phyloP scores from a whole-genome alignment of 2,797 vertebrate species.

The Argya squamiceps region DNA sequence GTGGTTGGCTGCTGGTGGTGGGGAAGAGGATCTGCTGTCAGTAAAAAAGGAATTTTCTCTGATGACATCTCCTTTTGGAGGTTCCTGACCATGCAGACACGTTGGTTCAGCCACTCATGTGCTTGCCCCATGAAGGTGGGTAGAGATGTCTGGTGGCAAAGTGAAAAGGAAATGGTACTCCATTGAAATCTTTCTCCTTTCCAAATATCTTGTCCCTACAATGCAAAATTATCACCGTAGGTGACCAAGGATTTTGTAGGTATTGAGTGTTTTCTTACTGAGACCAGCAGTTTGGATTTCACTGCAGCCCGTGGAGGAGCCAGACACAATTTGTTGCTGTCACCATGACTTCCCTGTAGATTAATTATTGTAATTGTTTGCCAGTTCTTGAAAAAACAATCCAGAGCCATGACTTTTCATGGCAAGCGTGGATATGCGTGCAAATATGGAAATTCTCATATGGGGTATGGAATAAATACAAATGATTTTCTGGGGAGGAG shows the following conservation, averaged over 20 bases:
- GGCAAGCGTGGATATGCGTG: accelerated
- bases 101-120: not conserved
- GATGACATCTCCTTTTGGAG: not conserved
- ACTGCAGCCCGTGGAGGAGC: not conserved
- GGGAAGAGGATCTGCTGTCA: not conserved
- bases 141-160: not conserved
- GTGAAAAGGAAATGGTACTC: not conserved
- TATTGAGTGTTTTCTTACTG: not conserved
- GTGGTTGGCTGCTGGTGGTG: not conserved
- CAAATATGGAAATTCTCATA: not conserved
- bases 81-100: not conserved
- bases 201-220: not conserved
- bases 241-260: not conserved
- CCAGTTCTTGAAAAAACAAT: not conserved
- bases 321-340: not conserved
- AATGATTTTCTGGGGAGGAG: not conserved
- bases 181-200: not conserved
- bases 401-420: not conserved
- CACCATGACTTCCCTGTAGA: not conserved
- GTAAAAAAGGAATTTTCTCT: not conserved
- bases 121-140: not conserved
- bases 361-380: conserved; percentile 24
- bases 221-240: not conserved
- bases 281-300: not conserved
- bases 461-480: not conserved